A percentile compares a stretch with the other conserved stretches of the same genome.
phyloP scores from a whole-genome alignment of 1,140 invertebrate species.

The Trachelipus rathkii region DNA sequence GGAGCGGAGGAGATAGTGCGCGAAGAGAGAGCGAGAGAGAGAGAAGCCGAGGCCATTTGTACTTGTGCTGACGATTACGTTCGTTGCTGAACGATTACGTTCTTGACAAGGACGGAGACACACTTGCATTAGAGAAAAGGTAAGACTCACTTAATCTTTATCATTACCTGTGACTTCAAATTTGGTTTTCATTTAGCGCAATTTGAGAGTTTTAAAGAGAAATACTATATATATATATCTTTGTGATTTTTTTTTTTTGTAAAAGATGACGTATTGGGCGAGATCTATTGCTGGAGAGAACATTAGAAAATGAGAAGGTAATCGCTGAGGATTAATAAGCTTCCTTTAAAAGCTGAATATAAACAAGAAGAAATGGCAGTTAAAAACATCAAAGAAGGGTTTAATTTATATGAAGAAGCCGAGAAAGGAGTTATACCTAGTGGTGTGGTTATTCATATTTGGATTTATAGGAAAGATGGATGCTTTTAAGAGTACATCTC shows the following conservation, averaged over 20 bases:
- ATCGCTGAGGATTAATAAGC: neutral
- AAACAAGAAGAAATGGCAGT: too few species aligned
- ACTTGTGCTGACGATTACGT: constrained; percentile 27
- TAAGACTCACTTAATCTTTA: neutral
- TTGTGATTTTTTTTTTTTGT: neutral
- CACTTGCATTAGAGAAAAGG: constrained; percentile 23
- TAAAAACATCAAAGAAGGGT: neutral
- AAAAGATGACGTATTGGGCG: too few species aligned
- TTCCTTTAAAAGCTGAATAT: too few species aligned
- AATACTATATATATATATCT: too few species aligned
- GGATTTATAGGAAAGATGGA: neutral
- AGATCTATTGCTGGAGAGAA: neutral
- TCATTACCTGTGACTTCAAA: neutral
- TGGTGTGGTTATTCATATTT: too few species aligned
- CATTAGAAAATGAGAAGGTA: neutral
- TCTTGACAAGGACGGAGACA: constrained; percentile 14
- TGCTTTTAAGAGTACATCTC: neutral
- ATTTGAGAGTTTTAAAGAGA: neutral
- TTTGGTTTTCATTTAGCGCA: neutral
- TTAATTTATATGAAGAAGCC: neutral
- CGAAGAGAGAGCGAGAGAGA: too few species aligned
- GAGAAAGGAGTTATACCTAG: neutral
- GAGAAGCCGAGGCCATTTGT: constrained; percentile 32
- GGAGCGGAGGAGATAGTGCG: constrained; percentile 55
- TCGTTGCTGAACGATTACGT: constrained; percentile 22